Percentiles rank a stretch among this genome's conserved stretches.
phyloP scores from a whole-genome alignment of 2,888 invertebrate genomes.

The Athetis lepigone region DNA sequence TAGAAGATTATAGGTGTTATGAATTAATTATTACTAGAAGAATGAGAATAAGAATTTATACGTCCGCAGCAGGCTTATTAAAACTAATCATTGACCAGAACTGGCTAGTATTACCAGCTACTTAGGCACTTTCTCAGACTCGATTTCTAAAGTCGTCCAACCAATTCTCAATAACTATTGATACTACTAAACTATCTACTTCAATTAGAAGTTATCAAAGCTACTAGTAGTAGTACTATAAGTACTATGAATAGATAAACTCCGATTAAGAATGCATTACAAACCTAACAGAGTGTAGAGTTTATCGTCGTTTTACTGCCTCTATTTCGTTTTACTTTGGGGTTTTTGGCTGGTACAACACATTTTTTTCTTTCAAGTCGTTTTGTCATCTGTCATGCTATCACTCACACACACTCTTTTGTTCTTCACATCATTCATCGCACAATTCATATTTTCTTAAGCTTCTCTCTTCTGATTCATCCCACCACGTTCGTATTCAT shows the following conservation, averaged over 20 bases:
- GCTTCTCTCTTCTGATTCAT: too few species aligned
- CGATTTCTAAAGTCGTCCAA: background rate
- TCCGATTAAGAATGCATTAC: background rate
- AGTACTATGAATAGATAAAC: background rate
- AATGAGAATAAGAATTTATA: conserved; percentile 14
- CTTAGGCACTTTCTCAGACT: background rate
- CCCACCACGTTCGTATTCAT: too few species aligned
- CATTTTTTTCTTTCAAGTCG: too few species aligned
- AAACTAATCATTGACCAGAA: background rate
- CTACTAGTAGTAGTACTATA: background rate
- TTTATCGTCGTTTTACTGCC: too few species aligned
- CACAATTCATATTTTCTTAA: too few species aligned
- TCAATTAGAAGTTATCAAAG: background rate
- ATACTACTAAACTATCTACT: background rate
- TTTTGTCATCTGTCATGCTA: too few species aligned
- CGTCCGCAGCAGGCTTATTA: background rate
- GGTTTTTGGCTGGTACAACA: too few species aligned
- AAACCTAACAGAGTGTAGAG: background rate
- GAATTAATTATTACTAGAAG: too few species aligned
- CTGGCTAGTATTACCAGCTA: background rate
- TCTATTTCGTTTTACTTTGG: too few species aligned
- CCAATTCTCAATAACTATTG: background rate
- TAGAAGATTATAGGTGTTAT: too few species aligned
- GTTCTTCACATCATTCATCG: too few species aligned
- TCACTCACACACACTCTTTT: too few species aligned